These are phyloP conservation scores for Pygoscelis adeliae DNA, from an alignment of 2,113 vertebrate species.

Conservation along the genomic window DNA sequence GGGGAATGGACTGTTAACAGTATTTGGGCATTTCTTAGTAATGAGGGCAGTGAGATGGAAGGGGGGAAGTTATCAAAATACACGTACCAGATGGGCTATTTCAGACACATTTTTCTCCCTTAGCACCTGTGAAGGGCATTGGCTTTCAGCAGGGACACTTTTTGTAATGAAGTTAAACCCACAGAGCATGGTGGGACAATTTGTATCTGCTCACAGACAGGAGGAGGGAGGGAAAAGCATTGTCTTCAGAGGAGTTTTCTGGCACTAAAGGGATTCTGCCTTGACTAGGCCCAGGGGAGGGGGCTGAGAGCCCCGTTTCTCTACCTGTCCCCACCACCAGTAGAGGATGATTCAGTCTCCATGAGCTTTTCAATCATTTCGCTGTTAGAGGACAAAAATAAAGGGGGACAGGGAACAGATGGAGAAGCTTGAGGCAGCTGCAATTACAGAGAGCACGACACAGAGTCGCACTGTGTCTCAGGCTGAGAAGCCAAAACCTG, in stretches of 20 bases:
- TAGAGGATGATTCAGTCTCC: not conserved
- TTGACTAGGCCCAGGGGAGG: not conserved
- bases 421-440: not conserved
- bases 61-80: not conserved
- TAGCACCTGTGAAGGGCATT: conserved; percentile 49
- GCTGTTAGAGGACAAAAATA: not conserved
- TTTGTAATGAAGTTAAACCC: conserved; percentile 26
- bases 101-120: conserved; percentile 48
- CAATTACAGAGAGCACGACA: not conserved
- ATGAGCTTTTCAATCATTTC: not conserved
- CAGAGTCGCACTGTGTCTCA: not conserved
- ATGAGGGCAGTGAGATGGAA: conserved; percentile 20
- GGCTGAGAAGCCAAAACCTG: not conserved
- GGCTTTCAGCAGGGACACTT: conserved; percentile 27
- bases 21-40: conserved; percentile 14
- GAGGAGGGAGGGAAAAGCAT: not conserved
- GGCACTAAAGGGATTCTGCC: not conserved
- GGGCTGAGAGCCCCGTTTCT: not conserved
- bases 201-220: not conserved
- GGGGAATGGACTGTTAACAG: conserved; percentile 25
- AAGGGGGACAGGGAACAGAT: not conserved
- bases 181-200: conserved; percentile 14
- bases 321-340: not conserved
- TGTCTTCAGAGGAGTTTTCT: not conserved
- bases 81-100: not conserved